Percentiles rank a stretch among this genome's conserved stretches.
Conservation (phyloP, 2,888 invertebrate genomes). For the Sipunculus nudus region DNA sequence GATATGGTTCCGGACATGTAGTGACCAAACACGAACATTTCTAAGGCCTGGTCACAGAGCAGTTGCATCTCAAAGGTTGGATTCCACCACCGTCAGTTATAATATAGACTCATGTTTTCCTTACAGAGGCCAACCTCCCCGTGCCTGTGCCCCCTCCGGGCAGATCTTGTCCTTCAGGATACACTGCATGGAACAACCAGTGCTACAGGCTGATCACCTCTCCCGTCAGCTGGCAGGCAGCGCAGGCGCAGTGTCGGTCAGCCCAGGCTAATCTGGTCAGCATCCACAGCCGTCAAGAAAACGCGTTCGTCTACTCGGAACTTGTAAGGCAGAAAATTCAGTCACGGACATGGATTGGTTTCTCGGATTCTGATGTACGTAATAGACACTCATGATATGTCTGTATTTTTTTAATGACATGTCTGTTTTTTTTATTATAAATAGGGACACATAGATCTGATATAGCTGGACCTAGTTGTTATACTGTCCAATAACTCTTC, state of each 20-base stretch:
- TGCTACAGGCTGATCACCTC: conserved; percentile 11
- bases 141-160: neutral
- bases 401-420: too few species aligned
- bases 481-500: too few species aligned
- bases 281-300: conserved; percentile 41
- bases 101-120: too few species aligned
- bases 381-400: too few species aligned
- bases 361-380: conserved; percentile 13
- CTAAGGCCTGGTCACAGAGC: too few species aligned
- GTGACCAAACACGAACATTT: too few species aligned
- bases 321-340: neutral
- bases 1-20: too few species aligned
- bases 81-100: too few species aligned
- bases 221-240: conserved; percentile 13
- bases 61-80: too few species aligned
- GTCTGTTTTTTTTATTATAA: too few species aligned
- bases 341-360: conserved; percentile 24
- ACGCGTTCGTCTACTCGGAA: conserved; percentile 38
- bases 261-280: conserved; percentile 5
- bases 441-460: too few species aligned
- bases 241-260: conserved; percentile 15
- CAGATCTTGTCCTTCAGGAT: neutral
- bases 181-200: neutral
- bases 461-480: too few species aligned
- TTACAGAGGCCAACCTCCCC: neutral